Conservation (phyloP, 1,140 invertebrate genomes). For the Drosophila saltans region DNA sequence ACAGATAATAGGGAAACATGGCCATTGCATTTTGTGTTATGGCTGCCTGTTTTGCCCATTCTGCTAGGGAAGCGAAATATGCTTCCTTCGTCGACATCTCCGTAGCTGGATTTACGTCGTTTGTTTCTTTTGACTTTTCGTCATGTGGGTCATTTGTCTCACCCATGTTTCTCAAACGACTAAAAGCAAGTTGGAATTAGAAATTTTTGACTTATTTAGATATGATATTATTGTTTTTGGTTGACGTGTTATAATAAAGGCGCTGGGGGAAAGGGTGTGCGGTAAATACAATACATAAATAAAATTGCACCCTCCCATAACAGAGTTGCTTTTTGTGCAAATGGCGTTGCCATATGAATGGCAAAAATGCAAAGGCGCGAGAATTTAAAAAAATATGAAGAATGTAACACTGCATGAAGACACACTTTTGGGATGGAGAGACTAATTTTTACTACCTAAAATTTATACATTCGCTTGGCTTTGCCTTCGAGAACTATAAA, state of each 20-base stretch:
- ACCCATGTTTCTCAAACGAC: conserved; percentile 25
- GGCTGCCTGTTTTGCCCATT: conserved; percentile 85
- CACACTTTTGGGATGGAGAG: too few species aligned
- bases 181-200: not conserved
- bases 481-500: too few species aligned
- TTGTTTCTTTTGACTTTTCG: conserved; percentile 27
- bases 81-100: conserved; percentile 83
- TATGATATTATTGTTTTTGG: conserved; percentile 50
- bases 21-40: conserved; percentile 84
- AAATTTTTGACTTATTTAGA: conserved; percentile 34
- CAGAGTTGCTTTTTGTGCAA: conserved; percentile 34
- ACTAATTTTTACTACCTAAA: too few species aligned
- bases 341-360: conserved; percentile 2
- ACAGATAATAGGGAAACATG: conserved; percentile 86
- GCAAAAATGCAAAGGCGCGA: not conserved
- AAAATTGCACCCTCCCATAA: not conserved
- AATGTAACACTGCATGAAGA: not conserved
- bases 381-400: not conserved
- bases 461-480: too few species aligned
- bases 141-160: conserved; percentile 16
- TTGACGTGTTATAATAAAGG: conserved; percentile 62
- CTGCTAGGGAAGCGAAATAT: conserved; percentile 84
- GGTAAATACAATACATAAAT: conserved; percentile 17
- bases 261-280: conserved; percentile 14
- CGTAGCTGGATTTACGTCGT: not conserved